Percentiles rank a stretch among this genome's conserved stretches.
phyloP scores from a whole-genome alignment of 2,113 vertebrate species.

The Dermatemys mawii region DNA sequence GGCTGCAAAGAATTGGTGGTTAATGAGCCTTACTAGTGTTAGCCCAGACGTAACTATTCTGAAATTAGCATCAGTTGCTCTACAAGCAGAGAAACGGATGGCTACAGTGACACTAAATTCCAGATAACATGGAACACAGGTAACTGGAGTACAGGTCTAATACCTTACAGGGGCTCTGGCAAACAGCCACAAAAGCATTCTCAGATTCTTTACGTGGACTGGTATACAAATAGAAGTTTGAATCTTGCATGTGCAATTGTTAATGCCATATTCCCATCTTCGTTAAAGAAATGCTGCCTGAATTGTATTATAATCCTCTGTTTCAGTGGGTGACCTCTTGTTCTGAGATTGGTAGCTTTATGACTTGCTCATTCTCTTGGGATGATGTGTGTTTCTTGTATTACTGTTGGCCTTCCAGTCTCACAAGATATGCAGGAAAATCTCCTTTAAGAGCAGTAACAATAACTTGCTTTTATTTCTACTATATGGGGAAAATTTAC shows the following conservation, averaged over 20 bases:
- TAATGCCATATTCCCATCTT: fast-evolving
- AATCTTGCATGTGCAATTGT: neutral
- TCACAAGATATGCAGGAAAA: neutral
- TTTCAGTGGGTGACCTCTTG: neutral
- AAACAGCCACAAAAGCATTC: neutral
- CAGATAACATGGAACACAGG: fast-evolving
- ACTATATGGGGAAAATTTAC: fast-evolving
- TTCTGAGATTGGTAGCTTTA: neutral
- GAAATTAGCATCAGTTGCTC: neutral
- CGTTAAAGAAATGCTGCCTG: neutral
- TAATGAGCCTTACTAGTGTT: neutral
- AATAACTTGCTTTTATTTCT: neutral
- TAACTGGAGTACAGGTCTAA: fast-evolving
- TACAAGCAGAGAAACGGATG: neutral
- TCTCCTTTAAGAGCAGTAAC: neutral
- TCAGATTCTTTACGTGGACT: neutral
- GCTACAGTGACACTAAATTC: fast-evolving
- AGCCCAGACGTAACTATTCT: fast-evolving
- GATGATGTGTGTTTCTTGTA: neutral
- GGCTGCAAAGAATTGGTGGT: fast-evolving
- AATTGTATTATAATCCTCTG: neutral
- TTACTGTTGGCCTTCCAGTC: neutral
- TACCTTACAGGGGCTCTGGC: fast-evolving
- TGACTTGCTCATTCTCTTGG: neutral
- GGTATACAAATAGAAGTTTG: neutral